Conservation (phyloP, 2,113 vertebrate species). For the Catharus fuscescens region DNA sequence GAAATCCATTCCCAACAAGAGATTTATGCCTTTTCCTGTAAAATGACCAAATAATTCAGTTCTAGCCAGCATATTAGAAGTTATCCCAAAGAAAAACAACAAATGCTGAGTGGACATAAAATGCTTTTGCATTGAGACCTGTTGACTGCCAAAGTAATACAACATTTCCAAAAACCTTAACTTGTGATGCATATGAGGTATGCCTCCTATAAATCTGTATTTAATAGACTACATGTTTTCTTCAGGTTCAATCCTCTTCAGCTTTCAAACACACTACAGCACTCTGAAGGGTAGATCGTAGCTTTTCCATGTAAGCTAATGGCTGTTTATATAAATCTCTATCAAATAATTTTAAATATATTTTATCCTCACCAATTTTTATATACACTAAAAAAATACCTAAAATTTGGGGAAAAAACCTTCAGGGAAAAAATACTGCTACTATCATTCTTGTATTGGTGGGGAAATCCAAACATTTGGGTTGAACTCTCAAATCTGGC, state of each 20-base stretch:
- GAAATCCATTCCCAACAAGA: neutral
- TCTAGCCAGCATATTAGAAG: neutral
- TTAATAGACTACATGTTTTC: neutral
- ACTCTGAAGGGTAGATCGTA: neutral
- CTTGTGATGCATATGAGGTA: neutral
- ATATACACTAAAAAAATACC: neutral
- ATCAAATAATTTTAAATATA: neutral
- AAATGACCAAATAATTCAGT: neutral
- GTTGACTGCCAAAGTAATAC: conserved; percentile 20
- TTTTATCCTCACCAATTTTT: neutral
- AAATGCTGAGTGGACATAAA: neutral
- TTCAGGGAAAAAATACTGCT: neutral
- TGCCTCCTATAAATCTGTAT: neutral
- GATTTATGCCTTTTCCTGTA: neutral
- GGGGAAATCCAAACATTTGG: neutral
- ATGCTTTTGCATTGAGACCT: neutral
- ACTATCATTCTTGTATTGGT: neutral
- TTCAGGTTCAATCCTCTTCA: neutral
- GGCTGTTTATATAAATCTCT: neutral
- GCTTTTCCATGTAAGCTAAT: neutral
- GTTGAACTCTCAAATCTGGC: neutral
- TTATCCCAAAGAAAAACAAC: neutral
- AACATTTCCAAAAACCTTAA: neutral
- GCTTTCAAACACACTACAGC: neutral
- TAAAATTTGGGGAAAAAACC: rapidly evolving